phyloP scores from a whole-genome alignment of 2,888 invertebrate genomes.

The Arrhopalites spinosus region DNA sequence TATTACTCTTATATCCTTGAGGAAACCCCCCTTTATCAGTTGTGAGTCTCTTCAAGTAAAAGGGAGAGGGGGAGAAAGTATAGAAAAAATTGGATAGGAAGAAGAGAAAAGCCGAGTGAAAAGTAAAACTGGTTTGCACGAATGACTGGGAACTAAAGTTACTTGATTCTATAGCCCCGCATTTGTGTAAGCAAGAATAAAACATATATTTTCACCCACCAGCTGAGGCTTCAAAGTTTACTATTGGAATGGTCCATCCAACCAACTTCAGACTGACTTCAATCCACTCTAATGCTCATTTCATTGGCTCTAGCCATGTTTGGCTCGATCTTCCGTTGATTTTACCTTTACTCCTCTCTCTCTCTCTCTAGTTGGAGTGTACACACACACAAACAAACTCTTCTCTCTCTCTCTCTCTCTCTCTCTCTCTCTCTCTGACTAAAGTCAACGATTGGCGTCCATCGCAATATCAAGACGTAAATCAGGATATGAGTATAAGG shows the following conservation, averaged over 20 bases:
- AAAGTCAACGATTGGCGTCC: neutral
- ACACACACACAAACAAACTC: too few relatives aligned
- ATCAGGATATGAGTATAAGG: too few relatives aligned
- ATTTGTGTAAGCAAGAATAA: too few relatives aligned
- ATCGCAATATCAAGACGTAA: neutral
- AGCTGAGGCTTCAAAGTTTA: slow-evolving; percentile 1
- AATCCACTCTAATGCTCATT: slow-evolving; percentile 10
- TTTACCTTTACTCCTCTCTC: slow-evolving; percentile 5
- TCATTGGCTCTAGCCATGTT: neutral
- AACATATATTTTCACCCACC: neutral
- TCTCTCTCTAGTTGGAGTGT: slow-evolving; percentile 15
- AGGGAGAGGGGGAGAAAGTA: neutral
- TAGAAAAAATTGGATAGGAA: neutral
- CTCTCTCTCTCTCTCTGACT: slow-evolving; percentile 11
- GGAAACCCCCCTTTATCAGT: neutral
- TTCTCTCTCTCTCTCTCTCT: slow-evolving; percentile 29
- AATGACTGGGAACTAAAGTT: slow-evolving; percentile 13
- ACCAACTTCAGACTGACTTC: slow-evolving; percentile 21
- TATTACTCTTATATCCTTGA: neutral
- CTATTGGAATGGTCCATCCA: slow-evolving; percentile 18
- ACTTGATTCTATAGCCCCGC: neutral
- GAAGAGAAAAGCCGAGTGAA: neutral
- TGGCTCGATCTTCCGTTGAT: neutral
- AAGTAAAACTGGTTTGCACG: slow-evolving; percentile 3
- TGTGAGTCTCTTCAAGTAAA: neutral